Conservation (phyloP, 92 coral and sea anemone genomes). For the Epizoanthus ramosus region DNA sequence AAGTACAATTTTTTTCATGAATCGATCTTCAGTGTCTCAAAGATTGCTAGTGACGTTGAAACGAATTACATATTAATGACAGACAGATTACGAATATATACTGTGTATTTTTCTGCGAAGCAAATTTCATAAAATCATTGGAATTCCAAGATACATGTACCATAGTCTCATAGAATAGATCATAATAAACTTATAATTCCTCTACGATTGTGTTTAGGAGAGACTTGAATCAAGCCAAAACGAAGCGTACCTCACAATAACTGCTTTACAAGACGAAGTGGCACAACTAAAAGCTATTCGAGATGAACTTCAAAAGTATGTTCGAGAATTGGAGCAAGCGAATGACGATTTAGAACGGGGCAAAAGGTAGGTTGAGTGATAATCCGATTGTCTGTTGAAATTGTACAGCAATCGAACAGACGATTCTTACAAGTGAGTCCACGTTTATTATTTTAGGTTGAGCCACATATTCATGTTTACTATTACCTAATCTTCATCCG, state of each 20-base stretch:
- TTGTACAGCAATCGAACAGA: background rate
- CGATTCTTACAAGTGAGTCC: background rate
- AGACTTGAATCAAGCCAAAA: constrained; percentile 97
- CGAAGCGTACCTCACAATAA: constrained; percentile 94
- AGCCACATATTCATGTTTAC: constrained; percentile 11
- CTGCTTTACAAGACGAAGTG: constrained; percentile 95
- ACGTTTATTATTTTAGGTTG: background rate
- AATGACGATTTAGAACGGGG: constrained; percentile 98
- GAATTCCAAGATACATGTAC: background rate
- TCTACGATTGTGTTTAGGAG: constrained; percentile 62
- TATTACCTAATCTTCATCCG: constrained; percentile 24
- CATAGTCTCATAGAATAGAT: background rate
- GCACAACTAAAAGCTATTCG: constrained; percentile 98
- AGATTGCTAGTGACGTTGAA: constrained; percentile 63
- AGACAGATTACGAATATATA: constrained; percentile 49
- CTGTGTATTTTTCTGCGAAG: constrained; percentile 38
- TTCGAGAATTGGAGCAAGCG: constrained; percentile 98
- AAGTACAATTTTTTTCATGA: constrained; percentile 29
- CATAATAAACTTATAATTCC: background rate
- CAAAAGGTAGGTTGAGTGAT: constrained; percentile 73
- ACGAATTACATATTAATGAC: constrained; percentile 74
- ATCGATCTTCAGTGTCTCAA: constrained; percentile 24
- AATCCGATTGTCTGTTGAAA: constrained; percentile 8
- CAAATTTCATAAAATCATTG: constrained; percentile 27
- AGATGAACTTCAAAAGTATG: constrained; percentile 95